Conservation (phyloP, 1,140 invertebrate genomes). For the Bicyclus anynana region DNA sequence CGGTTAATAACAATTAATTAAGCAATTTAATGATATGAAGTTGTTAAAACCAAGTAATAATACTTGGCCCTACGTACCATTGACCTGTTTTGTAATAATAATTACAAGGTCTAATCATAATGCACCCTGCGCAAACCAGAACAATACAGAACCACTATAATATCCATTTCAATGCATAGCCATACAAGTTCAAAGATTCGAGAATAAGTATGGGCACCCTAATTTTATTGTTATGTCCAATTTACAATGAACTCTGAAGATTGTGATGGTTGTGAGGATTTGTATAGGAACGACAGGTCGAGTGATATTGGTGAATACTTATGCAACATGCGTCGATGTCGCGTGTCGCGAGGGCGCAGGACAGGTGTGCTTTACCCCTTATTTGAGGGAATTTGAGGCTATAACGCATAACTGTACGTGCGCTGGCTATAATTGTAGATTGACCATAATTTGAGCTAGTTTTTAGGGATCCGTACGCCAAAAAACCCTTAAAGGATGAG, state of each 20-base stretch:
- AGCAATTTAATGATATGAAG: background rate
- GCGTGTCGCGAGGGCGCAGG: slow-evolving; percentile 67
- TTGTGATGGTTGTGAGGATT: background rate
- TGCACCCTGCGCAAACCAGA: slow-evolving; percentile 41
- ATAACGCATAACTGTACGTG: slow-evolving; percentile 61
- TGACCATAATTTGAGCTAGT: slow-evolving; percentile 30
- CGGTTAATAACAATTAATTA: no score
- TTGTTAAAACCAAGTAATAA: background rate
- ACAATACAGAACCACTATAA: slow-evolving; percentile 50
- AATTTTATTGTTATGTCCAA: slow-evolving; percentile 31
- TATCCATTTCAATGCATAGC: slow-evolving; percentile 65
- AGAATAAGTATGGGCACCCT: slow-evolving; percentile 48
- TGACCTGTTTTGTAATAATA: slow-evolving; percentile 11
- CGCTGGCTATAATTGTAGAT: slow-evolving; percentile 35
- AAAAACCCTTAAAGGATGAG: no score
- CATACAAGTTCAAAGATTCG: slow-evolving; percentile 53
- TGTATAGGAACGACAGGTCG: slow-evolving; percentile 33
- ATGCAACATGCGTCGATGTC: slow-evolving; percentile 50
- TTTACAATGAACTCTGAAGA: slow-evolving; percentile 27
- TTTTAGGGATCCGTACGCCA: no score
- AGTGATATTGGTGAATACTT: slow-evolving; percentile 35
- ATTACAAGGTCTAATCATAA: slow-evolving; percentile 27
- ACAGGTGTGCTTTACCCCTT: slow-evolving; percentile 72
- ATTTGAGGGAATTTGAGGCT: slow-evolving; percentile 63
- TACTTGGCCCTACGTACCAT: background rate